Base-by-base conservation (phyloP, 2,797 vertebrate species). In the Sorex maritimensis region DNA sequence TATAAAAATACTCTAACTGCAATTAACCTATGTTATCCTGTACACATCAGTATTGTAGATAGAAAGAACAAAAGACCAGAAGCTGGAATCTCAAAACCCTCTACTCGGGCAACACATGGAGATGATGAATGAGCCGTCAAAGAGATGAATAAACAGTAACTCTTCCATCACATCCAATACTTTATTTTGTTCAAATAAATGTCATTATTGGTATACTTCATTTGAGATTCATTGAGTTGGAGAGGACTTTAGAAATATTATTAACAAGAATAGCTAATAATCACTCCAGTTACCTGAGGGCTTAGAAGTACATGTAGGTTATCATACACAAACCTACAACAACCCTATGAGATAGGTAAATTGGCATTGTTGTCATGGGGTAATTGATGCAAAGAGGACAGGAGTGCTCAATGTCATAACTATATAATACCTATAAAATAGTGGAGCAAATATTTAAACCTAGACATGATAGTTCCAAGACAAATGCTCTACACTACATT, bases 171-270 rank as follows among this genome's bases (percentile, higher is more conserved):
- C 28, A 94, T 93, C 88, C 88, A 95, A 92, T 90, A 74, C 24
- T 90, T 88, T 92, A 93, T 95, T 96, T 94, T 88, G n/a, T 93
- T 96, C 90, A 96, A 96, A 93, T 95, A 93, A 90, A 90, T 92
- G 73, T 86, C 92, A 95, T 92, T 75, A 86, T 49, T 65, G 49
- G 93, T 65, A 85, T 82, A 92, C 44, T 95, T 91, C 88, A 86
- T 92, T 90, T 96, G 78, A 91, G 86, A 94, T 75, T 89, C 84
- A 93, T n/a, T 92, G 46, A 88, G 23, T 67, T 94, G 71, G 89
- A 96, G 55, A 94, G 30, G 61, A 89, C 23, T 77, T 93, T 78
- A 91, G 67, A 91, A 15, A 91, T 85, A 23, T 82, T 79, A 87
- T 92, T 95, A 91, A 91, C 87, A 95, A 91, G 74, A 84, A 6